phyloP scores from a whole-genome alignment of 2,888 invertebrate species.

The Cotesia congregata region DNA sequence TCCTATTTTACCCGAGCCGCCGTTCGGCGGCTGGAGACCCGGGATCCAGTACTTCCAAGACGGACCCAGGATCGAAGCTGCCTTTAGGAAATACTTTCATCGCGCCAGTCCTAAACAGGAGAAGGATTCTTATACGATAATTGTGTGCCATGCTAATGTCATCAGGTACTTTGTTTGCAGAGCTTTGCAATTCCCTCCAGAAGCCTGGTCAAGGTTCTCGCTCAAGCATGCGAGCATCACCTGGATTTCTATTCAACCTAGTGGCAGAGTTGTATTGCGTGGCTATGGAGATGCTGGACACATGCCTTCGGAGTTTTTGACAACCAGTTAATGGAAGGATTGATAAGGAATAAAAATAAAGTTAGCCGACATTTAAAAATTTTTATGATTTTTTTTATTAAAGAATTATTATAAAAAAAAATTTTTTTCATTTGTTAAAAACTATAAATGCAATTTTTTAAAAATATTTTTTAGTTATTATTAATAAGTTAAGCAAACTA shows the following conservation, averaged over 20 bases:
- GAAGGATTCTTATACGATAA: slow-evolving; percentile 86
- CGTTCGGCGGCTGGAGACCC: slow-evolving; percentile 88
- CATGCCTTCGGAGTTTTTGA: slow-evolving; percentile 83
- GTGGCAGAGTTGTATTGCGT: slow-evolving; percentile 87
- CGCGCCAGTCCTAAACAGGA: slow-evolving; percentile 86
- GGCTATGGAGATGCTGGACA: slow-evolving; percentile 91
- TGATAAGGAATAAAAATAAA: too few relatives aligned
- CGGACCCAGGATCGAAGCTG: slow-evolving; percentile 95
- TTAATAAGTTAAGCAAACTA: too few relatives aligned
- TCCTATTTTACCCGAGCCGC: slow-evolving; percentile 94
- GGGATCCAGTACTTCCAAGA: slow-evolving; percentile 90
- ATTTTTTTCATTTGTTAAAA: too few relatives aligned
- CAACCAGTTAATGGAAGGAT: slow-evolving; percentile 54
- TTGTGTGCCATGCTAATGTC: slow-evolving; percentile 98
- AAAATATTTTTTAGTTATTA: too few relatives aligned
- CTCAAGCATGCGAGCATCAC: slow-evolving; percentile 95
- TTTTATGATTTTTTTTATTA: too few relatives aligned
- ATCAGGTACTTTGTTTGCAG: slow-evolving; percentile 95
- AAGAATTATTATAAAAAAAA: too few relatives aligned
- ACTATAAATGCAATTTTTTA: too few relatives aligned
- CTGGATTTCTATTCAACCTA: slow-evolving; percentile 88
- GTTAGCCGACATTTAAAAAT: too few relatives aligned
- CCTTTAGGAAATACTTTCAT: slow-evolving; percentile 93
- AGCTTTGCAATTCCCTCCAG: slow-evolving; percentile 95
- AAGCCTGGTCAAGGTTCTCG: slow-evolving; percentile 95